Conservation (phyloP, 2,888 invertebrate species). For the Lacanobia wlatinum region DNA sequence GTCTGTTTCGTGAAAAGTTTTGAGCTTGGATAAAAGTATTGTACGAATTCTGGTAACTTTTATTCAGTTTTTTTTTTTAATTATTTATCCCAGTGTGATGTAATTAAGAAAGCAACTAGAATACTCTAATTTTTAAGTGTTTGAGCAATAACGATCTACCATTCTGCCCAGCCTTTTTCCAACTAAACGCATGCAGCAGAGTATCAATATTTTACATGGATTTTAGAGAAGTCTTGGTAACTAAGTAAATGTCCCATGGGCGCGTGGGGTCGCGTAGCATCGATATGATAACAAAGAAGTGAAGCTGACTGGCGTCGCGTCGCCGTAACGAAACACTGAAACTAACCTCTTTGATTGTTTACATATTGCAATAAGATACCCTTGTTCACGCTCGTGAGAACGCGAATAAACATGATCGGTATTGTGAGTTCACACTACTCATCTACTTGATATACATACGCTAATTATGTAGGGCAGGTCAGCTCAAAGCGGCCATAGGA, state of each 20-base stretch:
- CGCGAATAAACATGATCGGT: slow-evolving; percentile 50
- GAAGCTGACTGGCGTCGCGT: slow-evolving; percentile 50
- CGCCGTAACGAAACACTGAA: slow-evolving; percentile 72
- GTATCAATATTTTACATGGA: not conserved
- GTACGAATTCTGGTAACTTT: slow-evolving; percentile 1
- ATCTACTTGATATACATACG: slow-evolving; percentile 14
- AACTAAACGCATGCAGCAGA: too few species aligned
- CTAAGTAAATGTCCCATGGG: slow-evolving; percentile 4
- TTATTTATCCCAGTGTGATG: too few species aligned
- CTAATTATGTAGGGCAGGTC: slow-evolving; percentile 33
- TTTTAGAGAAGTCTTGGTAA: not conserved
- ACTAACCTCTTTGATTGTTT: slow-evolving; percentile 72
- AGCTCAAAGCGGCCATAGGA: too few species aligned
- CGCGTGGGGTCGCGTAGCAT: slow-evolving; percentile 63
- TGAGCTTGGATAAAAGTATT: slow-evolving; percentile 17
- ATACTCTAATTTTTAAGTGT: not conserved
- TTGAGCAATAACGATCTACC: too few species aligned
- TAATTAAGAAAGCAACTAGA: not conserved
- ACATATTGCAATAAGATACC: slow-evolving; percentile 69
- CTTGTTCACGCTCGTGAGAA: slow-evolving; percentile 68
- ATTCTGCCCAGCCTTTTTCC: not conserved
- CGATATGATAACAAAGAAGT: slow-evolving; percentile 72
- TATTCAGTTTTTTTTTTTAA: not conserved
- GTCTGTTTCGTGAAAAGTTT: slow-evolving; percentile 17
- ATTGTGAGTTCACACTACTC: slow-evolving; percentile 51